Evolutionary conservation across 2,888 invertebrate genomes (phyloP), one percentile per base, ranked within the genome.

Genomic region (Agrochola macilenta): DNA sequence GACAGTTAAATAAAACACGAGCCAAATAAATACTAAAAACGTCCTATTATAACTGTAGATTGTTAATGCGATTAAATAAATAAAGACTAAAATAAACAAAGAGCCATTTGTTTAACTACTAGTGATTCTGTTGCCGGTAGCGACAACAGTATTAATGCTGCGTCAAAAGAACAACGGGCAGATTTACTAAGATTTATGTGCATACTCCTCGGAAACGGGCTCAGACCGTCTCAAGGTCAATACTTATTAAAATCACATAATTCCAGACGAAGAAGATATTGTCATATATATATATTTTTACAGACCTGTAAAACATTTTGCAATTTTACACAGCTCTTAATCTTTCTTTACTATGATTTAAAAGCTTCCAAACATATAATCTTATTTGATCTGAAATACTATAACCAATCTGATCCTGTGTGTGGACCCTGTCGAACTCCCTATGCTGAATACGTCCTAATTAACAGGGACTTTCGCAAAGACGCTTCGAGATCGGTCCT

Each of bases 181-280:
- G 92, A 92, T 93, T 93, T 91, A 92, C 87, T 82, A 90, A 94
- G 94, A 95, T 94, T 94, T 93, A 95, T 94, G 91, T 89, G 88
- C 89, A 85, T 90, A 88, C 91, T 93, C 91, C 89, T 89, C 84
- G 89, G 90, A 93, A 91, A 87, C 82, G 88, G 81, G 88, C 89
- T 90, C 87, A 88, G 88, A 88, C 83, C 86, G 92, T 92, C 92
- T 92, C 93, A 94, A 95, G 94, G 94, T 88, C 88, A 86, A 72
- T 75, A 87, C 82, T 89, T 87, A 86, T 85, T 89, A 78, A 89
- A 89, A 86, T 74, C 78, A 76, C 82, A 81, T 83, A 74, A 84
- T 80, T 79, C 70, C 76, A 76, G 74, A 68, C 73, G 54, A 76
- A 65, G 39, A 68, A 72, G 54, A 68, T 68, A 76, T 76, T 79